A percentile compares a stretch with the other conserved stretches of the same genome.
phyloP scores from a whole-genome alignment of 2,888 invertebrate genomes.

The Tetragonula carbonaria region DNA sequence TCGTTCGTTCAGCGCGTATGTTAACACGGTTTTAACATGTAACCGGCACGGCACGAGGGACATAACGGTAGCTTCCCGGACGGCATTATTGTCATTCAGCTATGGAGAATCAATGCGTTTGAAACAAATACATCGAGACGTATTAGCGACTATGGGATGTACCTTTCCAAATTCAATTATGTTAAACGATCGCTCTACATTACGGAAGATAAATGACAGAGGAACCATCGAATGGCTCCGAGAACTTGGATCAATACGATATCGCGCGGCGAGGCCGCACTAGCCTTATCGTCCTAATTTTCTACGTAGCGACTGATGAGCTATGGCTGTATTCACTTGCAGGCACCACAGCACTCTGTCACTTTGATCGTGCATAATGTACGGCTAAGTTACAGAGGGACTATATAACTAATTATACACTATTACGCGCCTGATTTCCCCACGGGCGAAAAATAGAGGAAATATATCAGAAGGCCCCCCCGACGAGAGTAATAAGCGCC shows the following conservation, averaged over 20 bases:
- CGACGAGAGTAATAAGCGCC: constrained; percentile 82
- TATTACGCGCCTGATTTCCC: constrained; percentile 83
- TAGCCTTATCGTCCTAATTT: constrained; percentile 69
- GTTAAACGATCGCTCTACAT: constrained; percentile 56
- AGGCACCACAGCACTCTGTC: constrained; percentile 76
- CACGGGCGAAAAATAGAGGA: constrained; percentile 83
- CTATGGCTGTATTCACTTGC: constrained; percentile 72
- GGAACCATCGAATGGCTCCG: constrained; percentile 30
- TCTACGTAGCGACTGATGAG: constrained; percentile 66
- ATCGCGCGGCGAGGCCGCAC: constrained; percentile 6
- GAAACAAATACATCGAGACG: constrained; percentile 50
- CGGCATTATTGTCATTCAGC: constrained; percentile 30
- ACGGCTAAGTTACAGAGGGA: constrained; percentile 80
- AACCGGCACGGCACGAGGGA: constrained; percentile 21
- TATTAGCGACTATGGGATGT: constrained; percentile 53
- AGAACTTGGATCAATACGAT: constrained; percentile 54
- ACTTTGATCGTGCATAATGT: constrained; percentile 82
- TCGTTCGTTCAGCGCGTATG: constrained; percentile 1
- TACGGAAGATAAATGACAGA: constrained; percentile 44
- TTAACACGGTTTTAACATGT: constrained; percentile 32
- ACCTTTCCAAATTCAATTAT: constrained; percentile 62
- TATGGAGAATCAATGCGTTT: constrained; percentile 47
- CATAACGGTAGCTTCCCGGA: constrained; percentile 22
- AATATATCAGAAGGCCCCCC: constrained; percentile 79
- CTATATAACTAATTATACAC: constrained; percentile 82